Evolutionary conservation across 2,797 vertebrate genomes (phyloP).

Genomic region (Gymnothorax javanicus): DNA sequence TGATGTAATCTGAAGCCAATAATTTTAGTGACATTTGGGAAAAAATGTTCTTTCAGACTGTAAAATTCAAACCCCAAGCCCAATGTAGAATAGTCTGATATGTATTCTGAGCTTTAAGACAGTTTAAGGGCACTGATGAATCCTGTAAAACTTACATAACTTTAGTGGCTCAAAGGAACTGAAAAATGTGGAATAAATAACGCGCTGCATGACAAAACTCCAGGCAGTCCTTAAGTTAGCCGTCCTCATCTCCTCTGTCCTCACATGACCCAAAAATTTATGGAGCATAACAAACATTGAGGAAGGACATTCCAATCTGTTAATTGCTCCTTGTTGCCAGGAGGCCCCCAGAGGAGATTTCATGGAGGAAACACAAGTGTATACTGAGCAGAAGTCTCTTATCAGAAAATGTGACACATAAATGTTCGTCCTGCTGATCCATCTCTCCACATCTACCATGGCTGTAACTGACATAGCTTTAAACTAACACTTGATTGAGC

Average conservation of each 20-base stretch:
- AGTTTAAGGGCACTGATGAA: neutral
- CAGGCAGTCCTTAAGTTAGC: neutral
- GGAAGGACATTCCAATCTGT: neutral
- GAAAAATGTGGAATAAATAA: neutral
- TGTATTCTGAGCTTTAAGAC: neutral
- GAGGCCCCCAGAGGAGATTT: neutral
- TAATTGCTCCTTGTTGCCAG: neutral
- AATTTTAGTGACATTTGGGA: neutral
- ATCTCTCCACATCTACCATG: neutral
- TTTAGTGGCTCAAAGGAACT: neutral
- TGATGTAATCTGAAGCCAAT: neutral
- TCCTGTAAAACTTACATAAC: neutral
- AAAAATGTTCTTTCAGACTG: neutral
- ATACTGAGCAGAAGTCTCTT: neutral
- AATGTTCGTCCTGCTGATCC: neutral
- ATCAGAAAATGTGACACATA: neutral
- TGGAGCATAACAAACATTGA: neutral
- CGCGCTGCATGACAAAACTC: neutral
- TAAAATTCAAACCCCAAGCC: neutral
- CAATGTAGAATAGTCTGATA: neutral
- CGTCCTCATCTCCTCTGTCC: too few relatives aligned
- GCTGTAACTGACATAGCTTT: neutral
- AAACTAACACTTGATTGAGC: neutral
- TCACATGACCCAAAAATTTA: neutral
- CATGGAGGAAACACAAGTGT: neutral